Conservation (phyloP, 2,797 vertebrate genomes). For the Rhinella marina region DNA sequence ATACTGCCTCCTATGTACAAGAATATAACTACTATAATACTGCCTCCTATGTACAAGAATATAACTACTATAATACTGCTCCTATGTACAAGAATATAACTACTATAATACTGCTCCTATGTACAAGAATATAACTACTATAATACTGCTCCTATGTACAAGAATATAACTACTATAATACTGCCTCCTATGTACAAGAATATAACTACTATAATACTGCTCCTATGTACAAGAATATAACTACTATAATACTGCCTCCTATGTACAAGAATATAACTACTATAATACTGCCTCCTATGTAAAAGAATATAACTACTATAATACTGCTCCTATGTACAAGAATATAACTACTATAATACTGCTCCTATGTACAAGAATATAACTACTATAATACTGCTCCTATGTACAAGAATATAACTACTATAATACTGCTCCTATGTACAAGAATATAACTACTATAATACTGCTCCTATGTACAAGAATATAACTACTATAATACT, state of each 20-base stretch:
- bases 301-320: constrained; percentile 9
- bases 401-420: constrained; percentile 4
- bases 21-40: too few species aligned
- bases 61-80: too few species aligned
- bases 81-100: too few species aligned
- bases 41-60: too few species aligned
- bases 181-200: neutral
- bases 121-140: too few species aligned
- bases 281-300: neutral
- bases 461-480: neutral
- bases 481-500: constrained; percentile 12
- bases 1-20: too few species aligned
- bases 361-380: constrained; percentile 5
- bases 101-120: too few species aligned
- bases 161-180: neutral
- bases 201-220: constrained; percentile 3
- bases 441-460: constrained; percentile 15
- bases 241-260: neutral
- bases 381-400: constrained; percentile 7
- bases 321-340: neutral
- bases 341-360: constrained; percentile 12
- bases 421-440: constrained; percentile 1
- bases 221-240: neutral
- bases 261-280: constrained; percentile 1
- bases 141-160: neutral